Base-by-base conservation (phyloP, 2,888 invertebrate genomes). In the Allolobophora icterica region DNA sequence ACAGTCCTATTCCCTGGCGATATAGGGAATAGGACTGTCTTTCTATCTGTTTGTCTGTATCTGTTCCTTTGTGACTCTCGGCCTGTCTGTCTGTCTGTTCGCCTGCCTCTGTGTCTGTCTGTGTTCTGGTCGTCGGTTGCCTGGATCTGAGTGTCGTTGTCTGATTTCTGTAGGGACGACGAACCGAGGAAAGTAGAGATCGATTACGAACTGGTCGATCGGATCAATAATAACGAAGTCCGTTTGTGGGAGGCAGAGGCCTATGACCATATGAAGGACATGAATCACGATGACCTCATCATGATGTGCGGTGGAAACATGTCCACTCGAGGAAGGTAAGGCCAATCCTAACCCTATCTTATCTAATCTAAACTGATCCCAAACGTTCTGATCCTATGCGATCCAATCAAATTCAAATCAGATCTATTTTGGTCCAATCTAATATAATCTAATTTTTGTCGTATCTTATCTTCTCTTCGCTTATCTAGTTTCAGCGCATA, bases 301-400 rank as follows among this genome's bases (percentile, higher is more conserved):
- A 87, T 13, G 87, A 87, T 87, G 87, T 30, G n/a, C 87, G 87
- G 87, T 35, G 87, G 87, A 87, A 87, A 87, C 87, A 87, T 87
- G 87, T 35, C 87, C 34, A 34, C 38, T 38, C 87, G 87, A 21
- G 87, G 87, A 87, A 87, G 38, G 87, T 87, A 71, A 71, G 1
- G 21, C 1, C 6, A 52, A 52, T 52, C 52, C 52, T 6, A 52
- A 24, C 1, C 21, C 24, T 5, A 24, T 71, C 71, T 71, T n/a
- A 71, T 71, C n/a, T 71, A n/a, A 71, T 71, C 71, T 71, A n/a
- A n/a, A 0, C 30, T 52, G 24, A 52, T 21, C 52, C 13, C 4
- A 21, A 1, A 1, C 3, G 3, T 24, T 15, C 52, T 52, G 3
- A 52, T 52, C 52, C 8, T 5, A 52, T 52, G 24, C 2, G 24